Evolutionary conservation across 2,888 invertebrate species (phyloP).

Genomic region (Ischnus inquisitorius): DNA sequence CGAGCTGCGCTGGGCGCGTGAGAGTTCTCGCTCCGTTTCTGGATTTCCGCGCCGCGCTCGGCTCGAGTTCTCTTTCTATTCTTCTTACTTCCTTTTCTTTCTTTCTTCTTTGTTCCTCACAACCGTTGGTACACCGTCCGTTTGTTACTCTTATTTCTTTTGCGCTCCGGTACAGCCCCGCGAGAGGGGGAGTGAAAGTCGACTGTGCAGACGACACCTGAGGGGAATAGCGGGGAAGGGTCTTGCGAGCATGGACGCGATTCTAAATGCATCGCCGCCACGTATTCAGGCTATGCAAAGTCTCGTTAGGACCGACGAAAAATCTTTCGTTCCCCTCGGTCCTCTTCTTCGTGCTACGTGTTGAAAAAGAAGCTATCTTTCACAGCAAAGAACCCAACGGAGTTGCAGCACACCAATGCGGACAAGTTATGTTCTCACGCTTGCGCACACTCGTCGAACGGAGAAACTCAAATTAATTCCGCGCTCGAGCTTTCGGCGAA

Average conservation of each 20-base stretch:
- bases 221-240: background rate
- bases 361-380: background rate
- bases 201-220: constrained; percentile 20
- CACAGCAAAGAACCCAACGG: background rate
- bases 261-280: constrained; percentile 74
- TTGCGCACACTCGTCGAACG: background rate
- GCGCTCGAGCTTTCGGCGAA: background rate
- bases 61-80: constrained; percentile 10
- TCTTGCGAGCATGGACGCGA: constrained; percentile 59
- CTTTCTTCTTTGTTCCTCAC: background rate
- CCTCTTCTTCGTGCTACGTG: constrained; percentile 1
- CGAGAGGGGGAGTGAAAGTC: constrained; percentile 7
- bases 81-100: constrained; percentile 12
- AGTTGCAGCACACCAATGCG: background rate
- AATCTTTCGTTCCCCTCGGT: constrained; percentile 9
- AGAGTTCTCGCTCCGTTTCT: constrained; percentile 31
- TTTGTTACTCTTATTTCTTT: constrained; percentile 5
- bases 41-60: constrained; percentile 23
- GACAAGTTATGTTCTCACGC: background rate
- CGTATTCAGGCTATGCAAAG: constrained; percentile 77
- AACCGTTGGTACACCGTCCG: constrained; percentile 9
- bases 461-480: background rate
- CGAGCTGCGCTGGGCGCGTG: constrained; percentile 1
- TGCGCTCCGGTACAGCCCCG: background rate
- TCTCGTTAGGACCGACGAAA: constrained; percentile 74